phyloP scores from a whole-genome alignment of 2,888 invertebrate species.

The Antitype chi region DNA sequence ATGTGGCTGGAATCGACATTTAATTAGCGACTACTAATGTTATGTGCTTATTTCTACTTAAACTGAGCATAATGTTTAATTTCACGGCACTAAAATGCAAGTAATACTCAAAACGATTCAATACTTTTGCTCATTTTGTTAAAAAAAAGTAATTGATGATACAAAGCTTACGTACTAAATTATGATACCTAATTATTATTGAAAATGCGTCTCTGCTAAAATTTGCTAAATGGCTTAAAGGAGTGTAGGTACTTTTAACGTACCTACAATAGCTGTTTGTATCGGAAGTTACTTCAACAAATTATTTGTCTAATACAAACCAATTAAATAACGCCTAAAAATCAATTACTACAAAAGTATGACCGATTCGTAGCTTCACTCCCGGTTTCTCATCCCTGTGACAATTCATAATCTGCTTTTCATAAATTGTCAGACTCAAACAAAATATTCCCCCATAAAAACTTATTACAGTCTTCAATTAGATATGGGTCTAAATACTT shows the following conservation, averaged over 20 bases:
- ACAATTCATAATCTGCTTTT: neutral
- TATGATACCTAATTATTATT: neutral
- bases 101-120: neutral
- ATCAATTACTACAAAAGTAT: neutral
- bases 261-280: neutral
- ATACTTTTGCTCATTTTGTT: neutral
- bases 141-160: neutral
- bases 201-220: neutral
- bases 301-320: neutral
- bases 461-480: slow-evolving; percentile 37
- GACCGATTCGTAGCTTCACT: neutral
- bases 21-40: neutral
- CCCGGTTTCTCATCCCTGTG: neutral
- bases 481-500: slow-evolving; percentile 39
- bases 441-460: slow-evolving; percentile 35
- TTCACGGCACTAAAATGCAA: neutral
- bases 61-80: neutral
- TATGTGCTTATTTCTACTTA: neutral
- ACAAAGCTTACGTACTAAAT: neutral
- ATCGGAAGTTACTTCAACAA: neutral
- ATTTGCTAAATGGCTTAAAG: neutral
- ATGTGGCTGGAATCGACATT: neutral
- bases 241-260: too few species aligned
- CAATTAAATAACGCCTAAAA: neutral
- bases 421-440: slow-evolving; percentile 3